Evolutionary conservation across 23 tunicate genomes (phyloP).

Genomic region (Trididemnum clinides): DNA sequence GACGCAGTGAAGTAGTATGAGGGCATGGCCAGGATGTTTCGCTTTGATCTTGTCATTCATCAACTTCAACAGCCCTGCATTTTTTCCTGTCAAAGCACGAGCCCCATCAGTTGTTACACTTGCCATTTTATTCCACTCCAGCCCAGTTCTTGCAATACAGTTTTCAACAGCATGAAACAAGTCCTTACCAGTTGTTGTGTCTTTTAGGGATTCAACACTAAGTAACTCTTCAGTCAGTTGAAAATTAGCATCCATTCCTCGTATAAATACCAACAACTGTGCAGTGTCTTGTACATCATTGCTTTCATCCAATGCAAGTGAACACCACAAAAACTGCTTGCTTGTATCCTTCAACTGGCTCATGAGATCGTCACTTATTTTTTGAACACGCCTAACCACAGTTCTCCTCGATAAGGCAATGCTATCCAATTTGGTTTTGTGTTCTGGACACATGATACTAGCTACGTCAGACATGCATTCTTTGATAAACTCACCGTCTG

Average conservation of each 20-base stretch:
- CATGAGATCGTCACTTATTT: constrained; percentile 20
- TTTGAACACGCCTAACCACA: constrained; percentile 22
- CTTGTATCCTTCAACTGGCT: constrained; percentile 3
- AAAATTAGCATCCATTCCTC: constrained; percentile 46
- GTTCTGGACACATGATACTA: constrained; percentile 31
- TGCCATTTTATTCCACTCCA: constrained; percentile 3
- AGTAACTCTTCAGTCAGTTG: constrained; percentile 47
- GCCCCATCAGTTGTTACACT: constrained; percentile 60
- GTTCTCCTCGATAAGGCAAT: constrained; percentile 41
- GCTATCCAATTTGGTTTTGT: constrained; percentile 4
- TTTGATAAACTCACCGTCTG: constrained; percentile 48
- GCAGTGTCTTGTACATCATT: constrained; percentile 48
- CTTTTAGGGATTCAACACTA: constrained; percentile 42
- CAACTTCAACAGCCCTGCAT: constrained; percentile 16
- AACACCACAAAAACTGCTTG: neutral
- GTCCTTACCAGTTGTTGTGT: constrained; percentile 57
- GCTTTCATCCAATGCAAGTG: constrained; percentile 51
- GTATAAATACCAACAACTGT: constrained; percentile 35
- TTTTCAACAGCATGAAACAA: constrained; percentile 6
- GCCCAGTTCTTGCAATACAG: constrained; percentile 12
- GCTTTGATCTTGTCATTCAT: constrained; percentile 17
- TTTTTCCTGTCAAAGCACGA: constrained; percentile 47
- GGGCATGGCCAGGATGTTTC: neutral
- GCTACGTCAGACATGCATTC: constrained; percentile 36
- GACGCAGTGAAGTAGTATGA: constrained; percentile 5